These are phyloP conservation scores for Exocentrus adspersus DNA, from an alignment of 2,888 invertebrate genomes.

Conservation along the genomic window DNA sequence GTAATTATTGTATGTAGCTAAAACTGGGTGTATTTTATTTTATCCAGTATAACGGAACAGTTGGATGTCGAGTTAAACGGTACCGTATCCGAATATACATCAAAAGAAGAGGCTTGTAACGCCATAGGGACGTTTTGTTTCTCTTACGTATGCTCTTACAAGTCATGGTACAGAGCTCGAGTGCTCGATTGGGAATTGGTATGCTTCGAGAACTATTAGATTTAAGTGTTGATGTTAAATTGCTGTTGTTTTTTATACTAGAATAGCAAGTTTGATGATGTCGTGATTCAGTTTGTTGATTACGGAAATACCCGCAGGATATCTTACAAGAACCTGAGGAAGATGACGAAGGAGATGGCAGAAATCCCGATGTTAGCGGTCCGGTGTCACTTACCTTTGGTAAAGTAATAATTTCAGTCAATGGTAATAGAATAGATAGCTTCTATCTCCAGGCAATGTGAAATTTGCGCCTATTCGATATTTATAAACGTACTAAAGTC, in stretches of 20 bases:
- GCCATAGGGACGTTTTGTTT: conserved; percentile 46
- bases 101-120: conserved; percentile 42
- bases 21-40: too few relatives aligned
- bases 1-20: too few relatives aligned
- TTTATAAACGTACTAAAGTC: too few relatives aligned
- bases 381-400: conserved; percentile 48
- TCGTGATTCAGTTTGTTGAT: conserved; percentile 48
- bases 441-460: too few relatives aligned
- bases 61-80: conserved; percentile 36
- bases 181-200: conserved; percentile 48
- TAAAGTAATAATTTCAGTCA: too few relatives aligned
- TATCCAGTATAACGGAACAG: conserved; percentile 35
- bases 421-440: too few relatives aligned
- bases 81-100: conserved; percentile 26
- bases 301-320: conserved; percentile 44
- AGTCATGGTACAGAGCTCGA: conserved; percentile 46
- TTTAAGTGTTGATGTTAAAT: background rate
- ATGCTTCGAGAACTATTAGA: conserved; percentile 6
- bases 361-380: conserved; percentile 47
- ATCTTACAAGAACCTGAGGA: conserved; percentile 42
- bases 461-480: too few relatives aligned
- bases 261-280: conserved; percentile 40
- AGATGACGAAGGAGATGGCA: conserved; percentile 40
- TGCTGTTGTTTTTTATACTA: conserved; percentile 37
- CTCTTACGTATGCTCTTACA: conserved; percentile 36